A percentile compares a stretch with the other conserved stretches of the same genome.
Evolutionary conservation across 2,888 invertebrate species (phyloP).

Genomic region (Sylvicola cinctus): DNA sequence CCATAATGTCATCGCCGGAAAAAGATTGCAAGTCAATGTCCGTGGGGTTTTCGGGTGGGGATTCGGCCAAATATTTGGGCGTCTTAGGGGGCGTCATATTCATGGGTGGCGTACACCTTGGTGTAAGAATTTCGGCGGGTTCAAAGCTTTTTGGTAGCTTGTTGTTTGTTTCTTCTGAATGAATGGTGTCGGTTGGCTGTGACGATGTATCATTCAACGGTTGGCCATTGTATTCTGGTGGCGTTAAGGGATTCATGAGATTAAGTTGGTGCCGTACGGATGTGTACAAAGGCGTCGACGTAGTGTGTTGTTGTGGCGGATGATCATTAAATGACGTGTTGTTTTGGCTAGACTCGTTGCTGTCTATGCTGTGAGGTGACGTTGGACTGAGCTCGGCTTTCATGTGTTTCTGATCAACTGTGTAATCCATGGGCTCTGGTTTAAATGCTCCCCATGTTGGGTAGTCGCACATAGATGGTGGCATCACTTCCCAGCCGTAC

Average conservation of each 20-base stretch:
- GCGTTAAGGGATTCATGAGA: conserved; percentile 36
- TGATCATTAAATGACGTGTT: not conserved
- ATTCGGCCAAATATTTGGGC: conserved; percentile 12
- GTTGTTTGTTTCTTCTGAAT: conserved; percentile 1
- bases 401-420: conserved; percentile 3
- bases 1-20: conserved; percentile 20
- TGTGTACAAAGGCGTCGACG: too few species aligned
- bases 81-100: conserved; percentile 26
- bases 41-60: conserved; percentile 18
- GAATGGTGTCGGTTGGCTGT: conserved; percentile 1
- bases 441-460: too few species aligned
- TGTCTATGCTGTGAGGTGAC: conserved; percentile 29
- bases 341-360: conserved; percentile 15
- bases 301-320: too few species aligned
- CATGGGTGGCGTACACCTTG: conserved; percentile 22
- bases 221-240: conserved; percentile 31
- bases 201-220: not conserved
- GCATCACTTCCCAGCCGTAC: conserved; percentile 4
- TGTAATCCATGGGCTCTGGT: conserved; percentile 6
- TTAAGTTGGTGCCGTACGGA: too few species aligned
- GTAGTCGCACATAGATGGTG: conserved; percentile 3
- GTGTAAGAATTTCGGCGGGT: conserved; percentile 12
- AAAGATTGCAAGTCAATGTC: conserved; percentile 25
- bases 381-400: conserved; percentile 26
- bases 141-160: not conserved